Base-by-base conservation (phyloP, 2,888 invertebrate species). In the Spicauda simplicius region DNA sequence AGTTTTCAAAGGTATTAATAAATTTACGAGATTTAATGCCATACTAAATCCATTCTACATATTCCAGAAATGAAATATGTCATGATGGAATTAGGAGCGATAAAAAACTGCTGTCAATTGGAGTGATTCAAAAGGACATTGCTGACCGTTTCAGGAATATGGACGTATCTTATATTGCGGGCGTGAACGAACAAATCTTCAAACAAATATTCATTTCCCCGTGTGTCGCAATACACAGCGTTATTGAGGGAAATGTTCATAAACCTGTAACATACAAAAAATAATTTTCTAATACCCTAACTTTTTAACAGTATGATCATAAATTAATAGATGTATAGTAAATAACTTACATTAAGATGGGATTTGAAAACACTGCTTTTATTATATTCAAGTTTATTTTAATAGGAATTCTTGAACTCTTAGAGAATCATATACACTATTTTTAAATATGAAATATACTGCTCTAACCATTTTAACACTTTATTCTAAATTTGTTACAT, bases 161-260 rank as follows among this genome's bases (percentile, higher is more conserved):
- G 96, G 10, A 96, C 94, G 80, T 95, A 95, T 80, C 96, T 93
- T 68, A 96, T 95, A 76, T 95, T 95, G 73, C 96, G 93, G 20
- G 93, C 92, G 65, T 94, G 94, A 20, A 96, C 80, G 83, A 95
- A 96, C 72, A 96, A 93, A 74, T 93, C 88, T 50, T 95, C 94
- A 84, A 95, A 96, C n/a, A 81, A 77, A 77, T 90, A 95, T 80
- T 94, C 93, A 78, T 93, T 91, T 64, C 95, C 95, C 85, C 93
- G 91, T 2, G 94, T 89, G 84, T 96, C 95, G 77, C 94, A 94
- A 80, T 94, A 96, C 19, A 95, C 83, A 67, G 94, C 95, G 81
- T 96, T 93, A 72, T 84, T 86, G 86, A 96, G 91, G 70, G 95
- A 93, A 64, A 96, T 84, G 76, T 96, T 96, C 96, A 96, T 96